Base-by-base conservation (phyloP, 2,797 vertebrate genomes). In the Poeciliopsis gracilis region DNA sequence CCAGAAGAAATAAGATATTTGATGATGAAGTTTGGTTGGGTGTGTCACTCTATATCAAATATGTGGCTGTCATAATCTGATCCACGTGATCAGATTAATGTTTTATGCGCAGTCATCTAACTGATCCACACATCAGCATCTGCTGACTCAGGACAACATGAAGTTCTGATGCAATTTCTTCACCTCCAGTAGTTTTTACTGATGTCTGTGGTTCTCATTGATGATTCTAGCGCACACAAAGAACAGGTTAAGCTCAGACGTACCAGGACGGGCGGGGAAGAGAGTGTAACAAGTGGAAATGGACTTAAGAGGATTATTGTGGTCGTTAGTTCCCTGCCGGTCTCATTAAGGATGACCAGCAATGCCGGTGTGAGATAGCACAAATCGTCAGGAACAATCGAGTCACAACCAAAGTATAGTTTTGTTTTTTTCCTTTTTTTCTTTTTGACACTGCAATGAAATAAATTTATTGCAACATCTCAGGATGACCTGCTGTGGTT, bases 301-400 rank as follows among this genome's bases (percentile, higher is more conserved):
- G 83, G 38, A n/a, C 77, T 75, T 96, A 96, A 96, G 93, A 90
- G 90, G 95, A 95, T 96, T 95, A 95, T 51, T 75, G 3, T 47
- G 7, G 69, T 84, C 43, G 82, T 90, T 90, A 89, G 77, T 70
- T 81, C 45, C 75, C 47, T 51, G 57, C 41, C 23, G 49, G 77
- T 78, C 59, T 76, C 43, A 47, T 79, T 41, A 63, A 80, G 74
- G 82, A 67, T 78, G 73, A 72, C 66, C n/a, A 57, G 47, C 72
- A 80, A n/a, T 45, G 47, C 76, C 33, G 77, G 15, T 53, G 49
- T 53, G 49, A 53, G 49, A 51, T 23, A 53, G 49, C 49, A 53
- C 49, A 10, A 25, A 53, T 23, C 8, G 49, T 25, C 23, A 57
- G 47, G 71, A 80, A n/a, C 41, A 71, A 46, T 77, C 45, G 10